A percentile compares a stretch with the other conserved stretches of the same genome.
Evolutionary conservation across 1,140 invertebrate species (phyloP).

Genomic region (Arion vulgaris): DNA sequence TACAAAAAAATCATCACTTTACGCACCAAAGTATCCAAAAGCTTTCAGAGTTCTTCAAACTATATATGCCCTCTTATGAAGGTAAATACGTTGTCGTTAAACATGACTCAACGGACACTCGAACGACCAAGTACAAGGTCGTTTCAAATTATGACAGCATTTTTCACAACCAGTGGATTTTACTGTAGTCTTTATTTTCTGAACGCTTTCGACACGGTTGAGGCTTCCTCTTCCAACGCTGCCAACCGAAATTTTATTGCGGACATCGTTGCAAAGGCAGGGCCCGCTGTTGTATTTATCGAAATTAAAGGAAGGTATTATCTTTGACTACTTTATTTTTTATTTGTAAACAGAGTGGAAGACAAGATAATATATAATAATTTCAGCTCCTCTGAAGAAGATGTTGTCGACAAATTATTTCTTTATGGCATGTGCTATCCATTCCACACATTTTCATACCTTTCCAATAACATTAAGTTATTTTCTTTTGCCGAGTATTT

Average conservation of each 20-base stretch:
- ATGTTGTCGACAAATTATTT: too few relatives aligned
- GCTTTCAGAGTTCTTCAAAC: background rate
- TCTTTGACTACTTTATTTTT: too few relatives aligned
- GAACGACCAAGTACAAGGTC: background rate
- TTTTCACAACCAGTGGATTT: background rate
- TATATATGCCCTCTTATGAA: background rate
- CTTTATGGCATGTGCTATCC: too few relatives aligned
- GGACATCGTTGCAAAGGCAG: conserved; percentile 86
- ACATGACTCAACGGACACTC: background rate
- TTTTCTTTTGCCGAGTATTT: too few relatives aligned
- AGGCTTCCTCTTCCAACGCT: background rate
- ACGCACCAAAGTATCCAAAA: background rate
- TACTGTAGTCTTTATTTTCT: background rate
- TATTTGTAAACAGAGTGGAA: conserved; percentile 1
- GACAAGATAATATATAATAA: too few relatives aligned
- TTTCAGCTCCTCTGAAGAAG: too few relatives aligned
- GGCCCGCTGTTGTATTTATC: conserved; percentile 88
- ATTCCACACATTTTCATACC: too few relatives aligned
- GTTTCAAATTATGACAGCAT: background rate
- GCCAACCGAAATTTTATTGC: conserved; percentile 86
- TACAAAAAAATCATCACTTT: too few relatives aligned
- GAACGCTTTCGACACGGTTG: background rate
- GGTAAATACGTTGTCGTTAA: background rate
- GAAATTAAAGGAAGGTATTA: conserved; percentile 80
- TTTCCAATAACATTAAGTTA: too few relatives aligned